Evolutionary conservation across 2,888 invertebrate species (phyloP), one percentile per base, ranked within the genome.

Genomic region (Timandra comae): DNA sequence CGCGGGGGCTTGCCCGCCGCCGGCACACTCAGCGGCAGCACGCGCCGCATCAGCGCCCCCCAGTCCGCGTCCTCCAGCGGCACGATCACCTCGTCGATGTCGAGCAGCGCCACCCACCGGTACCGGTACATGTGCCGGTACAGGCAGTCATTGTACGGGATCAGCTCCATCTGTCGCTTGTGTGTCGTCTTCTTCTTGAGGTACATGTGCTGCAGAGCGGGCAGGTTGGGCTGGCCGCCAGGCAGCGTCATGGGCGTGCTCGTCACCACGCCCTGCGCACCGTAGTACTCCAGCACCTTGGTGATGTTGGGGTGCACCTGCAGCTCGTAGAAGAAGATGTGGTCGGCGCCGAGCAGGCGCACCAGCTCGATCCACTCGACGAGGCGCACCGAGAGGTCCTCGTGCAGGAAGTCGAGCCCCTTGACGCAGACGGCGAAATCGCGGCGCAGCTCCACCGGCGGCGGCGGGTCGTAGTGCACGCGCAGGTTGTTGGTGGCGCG

Each of bases 91-190:
- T 98, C 98, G 78, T 98, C 98, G 46, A 96, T 93, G 71, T 98
- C 98, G 31, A 97, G 86, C 38, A 98, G 85, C n/a, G 94, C 95
- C 33, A 97, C 91, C 79, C 94, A 96, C 45, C 94, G 91, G 76
- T 97, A 97, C 46, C 92, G 88, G 71, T 96, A 94, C 86, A 97
- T 90, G 68, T 97, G 94, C 68, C 95, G 92, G 82, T 97, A 97
- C 33, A 98, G 88, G 64, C 98, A 98, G 75, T 98, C 98, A 75
- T 98, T 98, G 87, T 98, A 98, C 7, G 97, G 97, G 54, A 98
- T 95, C 39, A 98, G 88, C 78, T 98, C 98, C 81, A 97, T 96
- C 72, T 97, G 95, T 7, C 97, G 88, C 77, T 98, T 98, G 79
- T 97, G 94, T 60, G 95, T 96, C 16, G 95, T 92, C 76, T 96